Evolutionary conservation across 2,113 vertebrate species (phyloP).

Genomic region (Chinchilla lanigera): DNA sequence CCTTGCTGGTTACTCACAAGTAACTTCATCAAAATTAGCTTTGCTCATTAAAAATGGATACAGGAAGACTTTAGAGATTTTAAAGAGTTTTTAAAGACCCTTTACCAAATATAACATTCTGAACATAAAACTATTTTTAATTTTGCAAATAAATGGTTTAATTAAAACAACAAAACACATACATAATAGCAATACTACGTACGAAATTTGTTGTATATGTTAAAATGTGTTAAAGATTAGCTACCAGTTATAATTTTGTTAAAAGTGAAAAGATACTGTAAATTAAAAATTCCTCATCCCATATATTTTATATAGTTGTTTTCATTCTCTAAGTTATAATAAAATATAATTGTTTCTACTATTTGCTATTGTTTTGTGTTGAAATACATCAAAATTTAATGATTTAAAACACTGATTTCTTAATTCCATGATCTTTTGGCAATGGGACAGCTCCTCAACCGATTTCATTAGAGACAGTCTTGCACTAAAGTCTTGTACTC

Average conservation of each 20-base stretch:
- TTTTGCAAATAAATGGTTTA: neutral
- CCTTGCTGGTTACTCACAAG: neutral
- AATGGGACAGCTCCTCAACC: neutral
- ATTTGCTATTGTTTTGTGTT: neutral
- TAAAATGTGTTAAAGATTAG: neutral
- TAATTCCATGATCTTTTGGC: neutral
- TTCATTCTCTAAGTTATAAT: neutral
- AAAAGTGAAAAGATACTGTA: neutral
- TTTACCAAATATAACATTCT: neutral
- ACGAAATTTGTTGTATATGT: neutral
- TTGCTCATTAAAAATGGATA: neutral
- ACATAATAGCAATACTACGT: neutral
- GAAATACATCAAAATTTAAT: neutral
- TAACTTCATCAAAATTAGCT: neutral
- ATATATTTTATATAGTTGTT: neutral
- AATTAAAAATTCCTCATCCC: neutral
- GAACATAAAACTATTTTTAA: neutral
- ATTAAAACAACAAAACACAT: neutral
- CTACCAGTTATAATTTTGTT: neutral
- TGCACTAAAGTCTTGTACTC: neutral
- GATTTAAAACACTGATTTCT: neutral
- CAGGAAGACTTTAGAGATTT: neutral
- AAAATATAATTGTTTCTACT: neutral
- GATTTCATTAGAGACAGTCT: neutral
- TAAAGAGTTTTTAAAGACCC: neutral